Evolutionary conservation across 1,140 invertebrate genomes (phyloP).

Genomic region (Pectinophora gossypiella): DNA sequence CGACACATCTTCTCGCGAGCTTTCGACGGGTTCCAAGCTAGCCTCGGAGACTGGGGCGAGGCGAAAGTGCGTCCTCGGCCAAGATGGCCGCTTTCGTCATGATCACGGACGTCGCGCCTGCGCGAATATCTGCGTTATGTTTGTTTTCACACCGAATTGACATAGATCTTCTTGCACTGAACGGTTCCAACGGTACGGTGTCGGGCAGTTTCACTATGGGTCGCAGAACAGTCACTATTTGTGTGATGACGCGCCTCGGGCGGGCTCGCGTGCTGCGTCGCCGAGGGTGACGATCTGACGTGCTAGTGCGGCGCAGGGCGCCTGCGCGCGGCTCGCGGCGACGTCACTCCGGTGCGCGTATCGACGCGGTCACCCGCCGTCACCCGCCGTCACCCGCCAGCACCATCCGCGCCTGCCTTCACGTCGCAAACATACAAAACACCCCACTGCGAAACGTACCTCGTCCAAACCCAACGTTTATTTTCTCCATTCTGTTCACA

Average conservation of each 20-base stretch:
- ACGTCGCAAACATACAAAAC: constrained; percentile 39
- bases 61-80: constrained; percentile 64
- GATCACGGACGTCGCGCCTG: constrained; percentile 61
- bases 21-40: constrained; percentile 27
- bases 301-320: constrained; percentile 21
- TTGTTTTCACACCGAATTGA: constrained; percentile 57
- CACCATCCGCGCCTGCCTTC: constrained; percentile 41
- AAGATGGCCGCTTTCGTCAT: constrained; percentile 70
- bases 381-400: constrained; percentile 22
- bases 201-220: neutral
- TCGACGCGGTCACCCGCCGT: constrained; percentile 45
- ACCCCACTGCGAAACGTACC: constrained; percentile 44
- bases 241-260: constrained; percentile 23
- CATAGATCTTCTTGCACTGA: constrained; percentile 27
- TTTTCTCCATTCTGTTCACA: constrained; percentile 38
- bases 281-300: constrained; percentile 33
- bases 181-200: constrained; percentile 5
- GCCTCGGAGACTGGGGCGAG: constrained; percentile 56
- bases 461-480: constrained; percentile 33
- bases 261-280: constrained; percentile 31
- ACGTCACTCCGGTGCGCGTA: constrained; percentile 66
- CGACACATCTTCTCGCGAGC: constrained; percentile 37
- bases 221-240: constrained; percentile 28
- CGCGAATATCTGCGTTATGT: constrained; percentile 57
- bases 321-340: constrained; percentile 32